Evolutionary conservation across 2,113 vertebrate species (phyloP).

Genomic region (Eubucco bourcierii): DNA sequence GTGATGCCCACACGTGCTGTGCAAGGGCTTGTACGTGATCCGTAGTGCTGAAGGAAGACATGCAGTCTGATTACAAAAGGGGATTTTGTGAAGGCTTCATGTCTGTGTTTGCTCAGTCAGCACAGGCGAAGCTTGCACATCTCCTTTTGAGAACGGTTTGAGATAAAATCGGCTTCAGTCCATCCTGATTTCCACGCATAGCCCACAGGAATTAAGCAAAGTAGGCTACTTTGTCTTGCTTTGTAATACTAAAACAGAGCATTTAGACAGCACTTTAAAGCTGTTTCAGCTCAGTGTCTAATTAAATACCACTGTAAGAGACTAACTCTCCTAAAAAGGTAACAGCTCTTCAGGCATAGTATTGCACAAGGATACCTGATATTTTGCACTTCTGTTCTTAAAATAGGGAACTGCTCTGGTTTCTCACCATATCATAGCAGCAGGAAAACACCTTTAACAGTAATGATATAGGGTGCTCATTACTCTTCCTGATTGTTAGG

Average conservation of each 20-base stretch:
- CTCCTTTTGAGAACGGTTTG: neutral
- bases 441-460: neutral
- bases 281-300: slow-evolving; percentile 4
- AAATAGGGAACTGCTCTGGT: slow-evolving; percentile 29
- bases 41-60: neutral
- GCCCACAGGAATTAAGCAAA: slow-evolving; percentile 24
- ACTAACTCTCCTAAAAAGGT: neutral
- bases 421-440: neutral
- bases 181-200: slow-evolving; percentile 8
- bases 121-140: neutral
- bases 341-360: slow-evolving; percentile 6
- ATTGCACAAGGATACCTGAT: neutral
- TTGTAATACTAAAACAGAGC: slow-evolving; percentile 4
- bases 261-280: slow-evolving; percentile 12
- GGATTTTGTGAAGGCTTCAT: slow-evolving; percentile 26
- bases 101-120: slow-evolving; percentile 21
- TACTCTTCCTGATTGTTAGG: neutral
- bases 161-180: slow-evolving; percentile 41
- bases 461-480: neutral
- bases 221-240: neutral
- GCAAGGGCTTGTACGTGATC: neutral
- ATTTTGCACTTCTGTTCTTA: slow-evolving; percentile 20
- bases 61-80: neutral
- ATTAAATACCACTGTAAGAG: neutral
- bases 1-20: slow-evolving; percentile 11